These are phyloP conservation scores for Steinernema feltiae DNA, from an alignment of 1,140 invertebrate species.

Conservation along the genomic window DNA sequence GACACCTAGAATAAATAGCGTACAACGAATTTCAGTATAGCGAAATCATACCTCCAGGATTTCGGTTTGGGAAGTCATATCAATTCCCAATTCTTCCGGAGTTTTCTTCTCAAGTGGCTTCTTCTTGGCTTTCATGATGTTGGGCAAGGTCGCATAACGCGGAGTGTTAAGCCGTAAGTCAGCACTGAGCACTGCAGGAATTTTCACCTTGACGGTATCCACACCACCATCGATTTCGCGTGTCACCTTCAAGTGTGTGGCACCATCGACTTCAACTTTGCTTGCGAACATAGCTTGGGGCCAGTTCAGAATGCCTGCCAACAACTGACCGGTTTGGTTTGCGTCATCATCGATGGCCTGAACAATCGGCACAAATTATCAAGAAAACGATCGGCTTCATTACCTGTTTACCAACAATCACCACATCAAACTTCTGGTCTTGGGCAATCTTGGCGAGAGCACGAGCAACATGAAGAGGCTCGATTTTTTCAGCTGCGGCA, in stretches of 20 bases:
- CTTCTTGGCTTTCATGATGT: slow-evolving; percentile 99
- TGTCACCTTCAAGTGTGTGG: slow-evolving; percentile 72
- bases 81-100: slow-evolving; percentile 81
- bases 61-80: slow-evolving; percentile 74
- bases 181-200: slow-evolving; percentile 87
- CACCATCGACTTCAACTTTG: slow-evolving; percentile 74
- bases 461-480: slow-evolving; percentile 91
- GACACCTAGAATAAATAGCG: slow-evolving; percentile 30
- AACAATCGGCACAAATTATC: slow-evolving; percentile 37
- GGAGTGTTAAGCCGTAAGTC: slow-evolving; percentile 94
- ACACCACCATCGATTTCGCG: slow-evolving; percentile 93
- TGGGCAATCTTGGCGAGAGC: slow-evolving; percentile 80
- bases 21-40: slow-evolving; percentile 12
- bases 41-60: slow-evolving; percentile 67
- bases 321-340: slow-evolving; percentile 98
- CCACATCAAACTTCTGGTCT: slow-evolving; percentile 82
- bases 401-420: slow-evolving; percentile 91
- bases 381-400: slow-evolving; percentile 16
- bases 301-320: slow-evolving; percentile 85
- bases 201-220: slow-evolving; percentile 72
- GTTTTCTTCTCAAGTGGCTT: slow-evolving; percentile 87
- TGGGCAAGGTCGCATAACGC: slow-evolving; percentile 92
- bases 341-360: slow-evolving; percentile 95
- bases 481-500: slow-evolving; percentile 76
- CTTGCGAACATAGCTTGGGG: slow-evolving; percentile 90